Evolutionary conservation across 1,140 invertebrate genomes (phyloP), one percentile per base, ranked within the genome.

Genomic region (Listronotus oregonensis): DNA sequence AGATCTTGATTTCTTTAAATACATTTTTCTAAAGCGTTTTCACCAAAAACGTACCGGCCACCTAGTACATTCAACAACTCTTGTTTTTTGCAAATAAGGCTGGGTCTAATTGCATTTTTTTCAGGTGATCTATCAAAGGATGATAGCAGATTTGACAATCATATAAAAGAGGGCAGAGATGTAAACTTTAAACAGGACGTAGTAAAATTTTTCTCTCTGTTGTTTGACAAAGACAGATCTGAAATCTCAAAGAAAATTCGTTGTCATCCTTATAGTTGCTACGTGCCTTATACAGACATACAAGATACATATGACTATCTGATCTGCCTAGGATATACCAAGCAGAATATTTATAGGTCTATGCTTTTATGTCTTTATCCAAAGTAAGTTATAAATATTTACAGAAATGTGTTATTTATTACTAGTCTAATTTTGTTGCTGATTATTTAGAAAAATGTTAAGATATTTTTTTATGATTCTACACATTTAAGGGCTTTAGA

Each of bases 301-400:
- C 67, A 81, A 57, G 75, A 77, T 62, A 82, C 83, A 5, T 78
- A 79, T 66, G 42, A 80, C 50, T 81, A 81, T 69, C 71, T 88
- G 42, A 79, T 74, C 37, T 66, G 65, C 11, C 50, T 56, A 54
- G 17, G 79, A 18, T 87, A 82, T 75, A 70, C 75, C 11, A 46
- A 73, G 15, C 59, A 80, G 34, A 81, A 83, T 40, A 85, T 88
- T 73, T 81, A 75, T 71, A 70, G 79, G 43, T 85, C 84, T 74
- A 77, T 84, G 61, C 76, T 81, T 43, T 80, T 85, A 52, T 56
- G 86, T 34, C 72, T 87, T 42, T 85, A 87, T 79, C 82, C 83
- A 21, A 81, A 78, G 84, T 83, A 81, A 74, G 79, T 17, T 6
- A 32, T 59, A 0, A 10, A 14, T n/a, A 15, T 14, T 7, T 44